Percentiles rank a stretch among this genome's conserved stretches.
phyloP scores from a whole-genome alignment of 2,888 invertebrate genomes.

The Zonitis immaculata region DNA sequence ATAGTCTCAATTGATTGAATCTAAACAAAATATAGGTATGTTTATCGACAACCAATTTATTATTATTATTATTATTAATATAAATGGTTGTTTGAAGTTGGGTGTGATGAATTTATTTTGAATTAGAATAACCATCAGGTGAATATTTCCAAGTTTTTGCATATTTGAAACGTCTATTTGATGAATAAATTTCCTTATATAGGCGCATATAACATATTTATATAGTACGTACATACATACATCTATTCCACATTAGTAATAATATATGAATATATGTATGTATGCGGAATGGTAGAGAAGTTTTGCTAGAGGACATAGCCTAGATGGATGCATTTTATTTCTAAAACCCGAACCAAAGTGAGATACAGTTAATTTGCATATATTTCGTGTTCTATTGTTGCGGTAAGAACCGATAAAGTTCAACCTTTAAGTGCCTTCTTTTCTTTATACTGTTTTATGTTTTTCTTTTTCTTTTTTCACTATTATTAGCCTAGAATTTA shows the following conservation, averaged over 20 bases:
- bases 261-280: constrained; percentile 23
- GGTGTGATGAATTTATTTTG: neutral
- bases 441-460: neutral
- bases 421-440: neutral
- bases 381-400: neutral
- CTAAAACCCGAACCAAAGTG: neutral
- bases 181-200: neutral
- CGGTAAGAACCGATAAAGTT: neutral
- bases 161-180: neutral
- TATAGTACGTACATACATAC: too few relatives aligned
- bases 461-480: neutral
- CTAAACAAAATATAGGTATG: too few relatives aligned
- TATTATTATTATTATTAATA: too few relatives aligned
- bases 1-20: too few relatives aligned
- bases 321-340: constrained; percentile 2
- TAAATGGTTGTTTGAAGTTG: too few relatives aligned
- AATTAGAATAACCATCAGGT: neutral
- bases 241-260: constrained; percentile 12
- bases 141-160: neutral
- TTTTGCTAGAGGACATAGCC: constrained; percentile 18
- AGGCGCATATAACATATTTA: too few relatives aligned
- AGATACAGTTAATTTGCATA: neutral
- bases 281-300: constrained; percentile 20
- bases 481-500: too few relatives aligned
- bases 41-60: too few relatives aligned